These are phyloP conservation scores for Gobius niger DNA, from an alignment of 2,113 vertebrate species.

Conservation along the genomic window DNA sequence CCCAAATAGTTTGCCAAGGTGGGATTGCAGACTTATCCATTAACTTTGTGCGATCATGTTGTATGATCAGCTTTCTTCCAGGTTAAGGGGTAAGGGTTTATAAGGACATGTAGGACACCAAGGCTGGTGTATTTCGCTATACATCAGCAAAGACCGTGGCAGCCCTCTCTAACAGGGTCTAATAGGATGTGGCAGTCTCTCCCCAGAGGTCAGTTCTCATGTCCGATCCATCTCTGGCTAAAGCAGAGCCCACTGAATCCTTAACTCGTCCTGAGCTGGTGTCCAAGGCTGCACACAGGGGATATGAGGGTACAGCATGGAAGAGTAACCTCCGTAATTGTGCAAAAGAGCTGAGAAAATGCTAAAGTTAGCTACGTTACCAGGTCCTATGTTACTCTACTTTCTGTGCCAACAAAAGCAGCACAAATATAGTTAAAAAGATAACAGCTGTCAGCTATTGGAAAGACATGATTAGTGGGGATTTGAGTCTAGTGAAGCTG, in stretches of 20 bases:
- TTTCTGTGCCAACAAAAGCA: too few species aligned
- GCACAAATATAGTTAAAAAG: too few species aligned
- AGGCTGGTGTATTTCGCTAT: constrained; percentile 34
- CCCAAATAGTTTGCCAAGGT: too few species aligned
- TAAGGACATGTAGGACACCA: constrained; percentile 35
- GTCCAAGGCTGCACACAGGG: neutral
- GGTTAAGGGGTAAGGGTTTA: neutral
- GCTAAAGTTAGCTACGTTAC: neutral
- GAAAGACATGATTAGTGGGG: too few species aligned
- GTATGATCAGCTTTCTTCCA: too few species aligned
- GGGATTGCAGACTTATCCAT: too few species aligned
- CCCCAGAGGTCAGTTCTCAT: constrained; percentile 45
- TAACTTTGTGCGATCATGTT: too few species aligned
- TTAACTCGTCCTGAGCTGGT: constrained; percentile 5
- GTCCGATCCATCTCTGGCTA: constrained; percentile 19
- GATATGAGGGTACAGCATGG: neutral
- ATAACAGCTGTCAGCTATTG: too few species aligned
- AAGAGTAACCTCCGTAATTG: neutral
- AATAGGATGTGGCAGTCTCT: constrained; percentile 55
- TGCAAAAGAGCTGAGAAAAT: neutral
- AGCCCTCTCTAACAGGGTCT: constrained; percentile 48
- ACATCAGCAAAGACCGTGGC: constrained; percentile 30
- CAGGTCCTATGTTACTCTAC: too few species aligned
- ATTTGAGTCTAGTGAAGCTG: too few species aligned
- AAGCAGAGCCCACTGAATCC: constrained; percentile 13